These are phyloP conservation scores for Calyptomena viridis DNA, from an alignment of 2,113 vertebrate genomes.

Conservation along the genomic window DNA sequence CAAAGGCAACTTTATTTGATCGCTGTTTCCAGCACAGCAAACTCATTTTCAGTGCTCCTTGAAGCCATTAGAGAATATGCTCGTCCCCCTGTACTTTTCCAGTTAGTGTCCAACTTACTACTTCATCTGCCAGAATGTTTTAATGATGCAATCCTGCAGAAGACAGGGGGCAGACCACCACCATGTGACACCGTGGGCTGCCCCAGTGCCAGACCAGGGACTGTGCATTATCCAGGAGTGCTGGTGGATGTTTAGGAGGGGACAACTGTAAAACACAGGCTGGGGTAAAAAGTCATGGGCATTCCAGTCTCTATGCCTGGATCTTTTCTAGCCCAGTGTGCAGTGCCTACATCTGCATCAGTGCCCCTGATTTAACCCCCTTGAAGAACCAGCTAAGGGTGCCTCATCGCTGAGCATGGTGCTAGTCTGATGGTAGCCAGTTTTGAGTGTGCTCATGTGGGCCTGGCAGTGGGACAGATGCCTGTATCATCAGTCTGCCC, in stretches of 20 bases:
- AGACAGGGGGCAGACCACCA: neutral
- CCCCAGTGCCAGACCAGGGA: neutral
- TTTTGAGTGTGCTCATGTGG: fast-evolving
- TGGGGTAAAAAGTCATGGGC: neutral
- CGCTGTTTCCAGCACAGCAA: neutral
- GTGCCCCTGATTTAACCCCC: fast-evolving
- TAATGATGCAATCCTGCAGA: fast-evolving
- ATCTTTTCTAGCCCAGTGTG: neutral
- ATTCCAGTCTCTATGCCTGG: neutral
- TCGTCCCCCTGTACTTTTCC: neutral
- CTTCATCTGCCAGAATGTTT: neutral
- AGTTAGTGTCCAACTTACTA: neutral
- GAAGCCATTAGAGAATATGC: neutral
- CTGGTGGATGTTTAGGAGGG: too few relatives aligned
- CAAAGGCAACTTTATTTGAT: neutral
- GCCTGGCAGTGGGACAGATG: neutral
- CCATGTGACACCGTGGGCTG: fast-evolving
- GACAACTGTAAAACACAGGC: neutral
- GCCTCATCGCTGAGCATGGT: fast-evolving
- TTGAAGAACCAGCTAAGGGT: neutral
- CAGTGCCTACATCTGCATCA: neutral
- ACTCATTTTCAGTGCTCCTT: neutral
- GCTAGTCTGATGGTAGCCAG: neutral
- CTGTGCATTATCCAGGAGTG: fast-evolving
- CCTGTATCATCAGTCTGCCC: neutral